Evolutionary conservation across 1,140 invertebrate species (phyloP).

Genomic region (Drosophila baimaii): DNA sequence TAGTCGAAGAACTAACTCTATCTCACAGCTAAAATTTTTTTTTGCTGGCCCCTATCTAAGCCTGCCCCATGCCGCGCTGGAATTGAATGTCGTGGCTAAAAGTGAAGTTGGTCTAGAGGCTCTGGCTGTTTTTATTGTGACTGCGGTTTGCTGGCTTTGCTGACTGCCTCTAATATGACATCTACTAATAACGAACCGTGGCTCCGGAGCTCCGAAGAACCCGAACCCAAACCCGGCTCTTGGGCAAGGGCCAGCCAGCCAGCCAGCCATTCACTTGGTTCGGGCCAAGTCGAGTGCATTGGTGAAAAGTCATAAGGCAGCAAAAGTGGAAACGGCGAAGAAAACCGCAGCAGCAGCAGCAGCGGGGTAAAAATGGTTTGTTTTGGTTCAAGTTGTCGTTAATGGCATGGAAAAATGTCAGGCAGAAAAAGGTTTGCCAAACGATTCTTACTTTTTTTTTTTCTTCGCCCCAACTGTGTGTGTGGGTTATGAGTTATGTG

Average conservation of each 20-base stretch:
- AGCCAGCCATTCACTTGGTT: slow-evolving; percentile 71
- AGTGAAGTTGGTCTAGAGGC: slow-evolving; percentile 59
- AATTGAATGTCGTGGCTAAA: slow-evolving; percentile 77
- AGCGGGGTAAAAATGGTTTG: slow-evolving; percentile 54
- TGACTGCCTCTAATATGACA: slow-evolving; percentile 72
- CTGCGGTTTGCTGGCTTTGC: slow-evolving; percentile 32
- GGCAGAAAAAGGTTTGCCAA: slow-evolving; percentile 57
- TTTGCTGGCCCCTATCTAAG: slow-evolving; percentile 31
- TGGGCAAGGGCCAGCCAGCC: slow-evolving; percentile 49
- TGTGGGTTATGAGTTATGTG: slow-evolving; percentile 48
- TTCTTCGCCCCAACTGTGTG: slow-evolving; percentile 25
- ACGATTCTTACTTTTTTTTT: slow-evolving; percentile 42
- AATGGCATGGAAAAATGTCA: slow-evolving; percentile 80
- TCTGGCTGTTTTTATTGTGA: slow-evolving; percentile 35
- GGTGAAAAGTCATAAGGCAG: slow-evolving; percentile 77
- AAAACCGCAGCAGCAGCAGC: slow-evolving; percentile 32
- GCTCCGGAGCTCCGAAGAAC: slow-evolving; percentile 7
- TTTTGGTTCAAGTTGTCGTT: slow-evolving; percentile 62
- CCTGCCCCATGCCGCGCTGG: slow-evolving; percentile 59
- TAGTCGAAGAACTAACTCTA: background rate
- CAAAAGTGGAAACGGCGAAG: slow-evolving; percentile 42
- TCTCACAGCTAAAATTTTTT: slow-evolving; percentile 5
- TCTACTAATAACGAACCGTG: slow-evolving; percentile 70
- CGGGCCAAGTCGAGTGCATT: slow-evolving; percentile 72
- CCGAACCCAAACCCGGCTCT: slow-evolving; percentile 4